These are phyloP conservation scores for Leptopilina drosophilae DNA, from an alignment of 2,888 invertebrate genomes.

Conservation along the genomic window DNA sequence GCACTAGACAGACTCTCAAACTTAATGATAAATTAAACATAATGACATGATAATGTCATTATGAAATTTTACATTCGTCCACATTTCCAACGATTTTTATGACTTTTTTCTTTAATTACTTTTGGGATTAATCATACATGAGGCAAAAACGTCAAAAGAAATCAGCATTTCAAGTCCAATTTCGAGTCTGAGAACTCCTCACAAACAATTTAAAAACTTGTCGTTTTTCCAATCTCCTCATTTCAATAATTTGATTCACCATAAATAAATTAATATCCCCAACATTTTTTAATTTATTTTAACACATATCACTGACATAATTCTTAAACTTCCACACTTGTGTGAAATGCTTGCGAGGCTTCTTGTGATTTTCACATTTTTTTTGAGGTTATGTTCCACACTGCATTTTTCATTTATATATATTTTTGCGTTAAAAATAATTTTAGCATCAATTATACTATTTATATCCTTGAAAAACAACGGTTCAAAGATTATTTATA, in stretches of 20 bases:
- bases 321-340: not conserved
- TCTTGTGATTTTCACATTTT: not conserved
- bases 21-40: slow-evolving; percentile 61
- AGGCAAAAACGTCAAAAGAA: slow-evolving; percentile 8
- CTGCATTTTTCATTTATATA: not conserved
- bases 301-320: slow-evolving; percentile 1
- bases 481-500: not conserved
- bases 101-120: not conserved
- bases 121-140: not conserved
- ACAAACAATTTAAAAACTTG: not conserved
- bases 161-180: slow-evolving; percentile 5
- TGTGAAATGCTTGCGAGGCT: not conserved
- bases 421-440: not conserved
- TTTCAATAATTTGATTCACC: not conserved
- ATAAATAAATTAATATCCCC: not conserved
- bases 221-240: not conserved
- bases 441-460: slow-evolving; percentile 16
- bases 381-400: slow-evolving; percentile 10
- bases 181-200: not conserved
- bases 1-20: slow-evolving; percentile 61
- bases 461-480: not conserved
- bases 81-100: not conserved
- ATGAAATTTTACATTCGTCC: slow-evolving; percentile 52
- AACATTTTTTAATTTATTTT: not conserved
- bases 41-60: slow-evolving; percentile 62